Evolutionary conservation across 37 sponge, comb jelly and placozoan genomes (phyloP), one percentile per base, ranked within the genome.

Genomic region (Hormiphora californensis): DNA sequence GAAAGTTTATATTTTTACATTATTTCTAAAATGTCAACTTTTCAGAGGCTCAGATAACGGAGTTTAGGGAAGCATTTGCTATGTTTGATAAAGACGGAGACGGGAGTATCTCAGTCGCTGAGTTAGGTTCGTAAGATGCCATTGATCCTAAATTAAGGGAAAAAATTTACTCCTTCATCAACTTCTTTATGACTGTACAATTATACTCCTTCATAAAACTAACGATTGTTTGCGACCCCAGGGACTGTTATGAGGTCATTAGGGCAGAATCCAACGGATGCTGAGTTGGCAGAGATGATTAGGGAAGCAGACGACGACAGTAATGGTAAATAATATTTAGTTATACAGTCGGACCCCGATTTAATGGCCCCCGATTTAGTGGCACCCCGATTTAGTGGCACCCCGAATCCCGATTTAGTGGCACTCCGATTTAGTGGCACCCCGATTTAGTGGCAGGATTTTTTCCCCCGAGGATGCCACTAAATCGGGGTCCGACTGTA

Each of bases 1-100:
- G n/a, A n/a, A n/a, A n/a, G n/a, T n/a, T n/a, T n/a, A n/a, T n/a
- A n/a, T n/a, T n/a, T n/a, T n/a, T n/a, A n/a, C n/a, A n/a, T n/a
- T n/a, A n/a, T n/a, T n/a, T n/a, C n/a, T n/a, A n/a, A n/a, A n/a
- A n/a, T n/a, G n/a, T n/a, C n/a, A n/a, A 65, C 19, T 32, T 34
- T 1, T 65, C 81, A 73, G 81, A 73, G 32, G 81, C 81, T 36
- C 81, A 73, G 81, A 36, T 73, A 21, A 73, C 81, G 7, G 81
- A 73, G 25, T 73, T 73, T 21, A 73, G 35, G 44, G 81, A 73
- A 40, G 81, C 81, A 73, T 73, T 73, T 40, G 81, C 81, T 25
- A 73, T 73, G 81, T 73, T 73, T 30, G 81, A 73, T 36, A 73
- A 73, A 28, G 35, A 73, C 25, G 81, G 81, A n/a, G 81, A 73